Evolutionary conservation across 2,797 vertebrate genomes (phyloP), one percentile per base, ranked within the genome.

Genomic region (Otolemur crassicaudatus): DNA sequence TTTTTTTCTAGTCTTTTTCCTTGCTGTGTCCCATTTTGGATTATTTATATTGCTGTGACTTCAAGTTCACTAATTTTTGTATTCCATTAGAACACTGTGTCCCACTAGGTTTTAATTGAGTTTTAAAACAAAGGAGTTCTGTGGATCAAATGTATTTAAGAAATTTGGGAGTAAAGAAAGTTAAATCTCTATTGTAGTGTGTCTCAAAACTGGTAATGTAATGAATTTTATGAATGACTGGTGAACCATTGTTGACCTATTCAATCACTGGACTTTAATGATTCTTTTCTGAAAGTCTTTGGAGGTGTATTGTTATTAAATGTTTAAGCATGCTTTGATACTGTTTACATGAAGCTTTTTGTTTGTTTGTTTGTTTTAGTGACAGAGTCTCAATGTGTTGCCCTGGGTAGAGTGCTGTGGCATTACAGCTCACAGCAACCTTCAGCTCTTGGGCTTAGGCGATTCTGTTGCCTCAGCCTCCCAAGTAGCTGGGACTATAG

Each of bases 21-120:
- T 31, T 65, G 63, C 63, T 31, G 7, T 65, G 63, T 65, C 63
- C 29, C 14, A 65, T 65, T n/a, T 65, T 65, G 63, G 63, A n/a
- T 65, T 65, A 65, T 65, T 31, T 1, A 16, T 31, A 65, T 65
- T 65, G 31, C 63, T 17, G 29, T 65, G 63, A 31, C 63, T 65
- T 65, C 63, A n/a, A 31, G 63, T 65, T 65, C 29, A 65, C 7
- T 17, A 65, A 65, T 65, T 65, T 65, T 13, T 82, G 19, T 19
- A 61, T 84, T 96, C n/a, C 58, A 14, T 89, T 89, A 67, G 67
- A 93, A 86, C n/a, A 75, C 58, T 81, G 40, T 65, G 61, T 72
- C 56, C 43, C 14, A n/a, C 23, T 80, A 93, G 58, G 46, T 85
- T 86, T 90, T 80, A 81, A 81, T 76, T 86, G 27, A 0, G 76